Conservation (phyloP, 2,888 invertebrate species). For the Baccha elongata region DNA sequence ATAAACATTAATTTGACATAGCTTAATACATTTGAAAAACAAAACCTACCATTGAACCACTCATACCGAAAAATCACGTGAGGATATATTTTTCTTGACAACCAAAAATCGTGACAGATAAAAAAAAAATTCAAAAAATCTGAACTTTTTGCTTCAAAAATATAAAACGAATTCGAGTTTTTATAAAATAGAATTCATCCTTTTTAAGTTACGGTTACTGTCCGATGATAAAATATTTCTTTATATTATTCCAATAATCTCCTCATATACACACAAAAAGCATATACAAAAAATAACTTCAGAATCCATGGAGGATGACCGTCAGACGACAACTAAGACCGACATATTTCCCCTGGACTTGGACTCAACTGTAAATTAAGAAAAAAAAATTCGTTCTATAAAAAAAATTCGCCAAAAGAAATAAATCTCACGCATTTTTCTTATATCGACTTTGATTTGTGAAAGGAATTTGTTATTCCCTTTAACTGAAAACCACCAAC, state of each 20-base stretch:
- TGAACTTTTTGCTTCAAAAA: slow-evolving; percentile 22
- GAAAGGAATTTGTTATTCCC: slow-evolving; percentile 72
- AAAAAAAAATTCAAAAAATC: slow-evolving; percentile 43
- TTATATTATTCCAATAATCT: slow-evolving; percentile 74
- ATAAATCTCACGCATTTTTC: slow-evolving; percentile 74
- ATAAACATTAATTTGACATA: slow-evolving; percentile 56
- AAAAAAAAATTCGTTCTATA: slow-evolving; percentile 41
- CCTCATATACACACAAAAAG: slow-evolving; percentile 1
- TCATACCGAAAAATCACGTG: no score
- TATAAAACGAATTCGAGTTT: slow-evolving; percentile 39
- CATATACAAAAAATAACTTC: slow-evolving; percentile 1
- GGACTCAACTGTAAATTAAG: slow-evolving; percentile 70
- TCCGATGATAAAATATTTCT: slow-evolving; percentile 74
- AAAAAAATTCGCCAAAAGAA: slow-evolving; percentile 67
- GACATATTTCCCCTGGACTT: slow-evolving; percentile 59
- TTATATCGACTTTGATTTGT: slow-evolving; percentile 73
- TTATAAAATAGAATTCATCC: slow-evolving; percentile 20
- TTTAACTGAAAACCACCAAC: slow-evolving; percentile 58
- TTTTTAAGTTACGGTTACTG: slow-evolving; percentile 51
- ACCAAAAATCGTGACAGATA: neutral
- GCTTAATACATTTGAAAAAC: slow-evolving; percentile 52
- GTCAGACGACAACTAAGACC: slow-evolving; percentile 67
- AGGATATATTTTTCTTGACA: no score
- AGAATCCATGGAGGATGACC: slow-evolving; percentile 66
- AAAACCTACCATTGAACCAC: neutral